Percentiles rank a stretch among this genome's conserved stretches.
Evolutionary conservation across 2,113 vertebrate genomes (phyloP).

Genomic region (Grallaria varia): DNA sequence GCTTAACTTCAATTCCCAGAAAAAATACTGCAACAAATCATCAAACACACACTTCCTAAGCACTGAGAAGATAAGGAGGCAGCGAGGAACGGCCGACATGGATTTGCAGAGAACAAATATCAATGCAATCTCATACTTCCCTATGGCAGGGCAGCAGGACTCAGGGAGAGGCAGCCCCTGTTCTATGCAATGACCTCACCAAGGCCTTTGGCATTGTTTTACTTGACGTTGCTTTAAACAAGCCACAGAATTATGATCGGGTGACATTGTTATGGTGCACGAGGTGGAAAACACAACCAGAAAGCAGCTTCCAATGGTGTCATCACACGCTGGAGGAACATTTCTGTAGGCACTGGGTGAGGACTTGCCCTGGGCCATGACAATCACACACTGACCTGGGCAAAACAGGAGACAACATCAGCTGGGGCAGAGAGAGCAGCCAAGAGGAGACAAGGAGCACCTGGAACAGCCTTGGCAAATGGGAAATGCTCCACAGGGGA

Average conservation of each 20-base stretch:
- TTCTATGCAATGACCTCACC: rapidly evolving
- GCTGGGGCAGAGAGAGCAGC: not conserved
- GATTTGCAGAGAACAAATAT: not conserved
- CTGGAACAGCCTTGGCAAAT: not conserved
- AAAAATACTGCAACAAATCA: conserved; percentile 8
- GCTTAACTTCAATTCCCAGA: conserved; percentile 29
- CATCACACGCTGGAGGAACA: not conserved
- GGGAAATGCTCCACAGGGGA: not conserved
- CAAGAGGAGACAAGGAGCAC: rapidly evolving
- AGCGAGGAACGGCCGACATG: not conserved
- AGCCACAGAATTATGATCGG: not conserved
- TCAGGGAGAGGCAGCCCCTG: not conserved
- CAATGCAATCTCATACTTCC: not conserved
- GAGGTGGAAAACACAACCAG: rapidly evolving
- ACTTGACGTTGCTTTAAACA: not conserved
- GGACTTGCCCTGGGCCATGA: not conserved
- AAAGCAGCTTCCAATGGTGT: not conserved
- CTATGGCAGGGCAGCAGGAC: not conserved
- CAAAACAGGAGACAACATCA: not conserved
- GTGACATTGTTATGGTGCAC: not conserved
- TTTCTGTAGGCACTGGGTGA: rapidly evolving
- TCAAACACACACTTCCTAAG: not conserved
- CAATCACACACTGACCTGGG: rapidly evolving
- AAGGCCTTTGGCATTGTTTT: not conserved
- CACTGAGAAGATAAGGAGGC: not conserved